Evolutionary conservation across 2,888 invertebrate genomes (phyloP).

Genomic region (Watsonalla cultraria): DNA sequence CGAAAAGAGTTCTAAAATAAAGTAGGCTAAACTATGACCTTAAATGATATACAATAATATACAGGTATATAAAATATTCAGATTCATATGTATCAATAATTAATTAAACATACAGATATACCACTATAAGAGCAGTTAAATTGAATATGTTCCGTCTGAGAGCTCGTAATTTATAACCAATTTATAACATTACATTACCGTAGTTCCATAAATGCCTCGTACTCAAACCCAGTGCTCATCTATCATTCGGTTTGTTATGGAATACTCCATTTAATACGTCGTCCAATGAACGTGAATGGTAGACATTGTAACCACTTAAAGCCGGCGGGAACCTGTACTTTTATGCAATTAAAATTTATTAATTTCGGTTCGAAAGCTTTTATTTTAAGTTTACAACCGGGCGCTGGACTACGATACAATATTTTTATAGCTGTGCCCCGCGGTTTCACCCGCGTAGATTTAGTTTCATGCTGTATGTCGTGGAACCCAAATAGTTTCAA

Average conservation of each 20-base stretch:
- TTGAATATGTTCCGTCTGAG: background rate
- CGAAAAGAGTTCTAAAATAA: too few species aligned
- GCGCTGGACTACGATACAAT: constrained; percentile 16
- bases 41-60: too few species aligned
- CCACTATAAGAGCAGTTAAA: background rate
- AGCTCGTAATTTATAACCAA: background rate
- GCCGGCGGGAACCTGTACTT: constrained; percentile 42
- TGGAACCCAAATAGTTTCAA: too few species aligned
- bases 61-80: too few species aligned
- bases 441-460: too few species aligned
- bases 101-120: too few species aligned
- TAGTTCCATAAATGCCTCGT: background rate
- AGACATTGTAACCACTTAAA: constrained; percentile 39
- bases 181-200: constrained; percentile 1
- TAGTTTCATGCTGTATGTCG: too few species aligned
- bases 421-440: too few species aligned
- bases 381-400: constrained; percentile 37
- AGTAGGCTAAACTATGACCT: too few species aligned
- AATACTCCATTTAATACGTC: constrained; percentile 20
- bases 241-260: constrained; percentile 25
- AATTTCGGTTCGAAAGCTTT: constrained; percentile 46
- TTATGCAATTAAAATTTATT: constrained; percentile 62
- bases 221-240: constrained; percentile 22
- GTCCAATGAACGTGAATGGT: constrained; percentile 19
- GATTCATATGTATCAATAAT: too few species aligned